Conservation (phyloP, 2,888 invertebrate species). For the Colostygia pectinataria region DNA sequence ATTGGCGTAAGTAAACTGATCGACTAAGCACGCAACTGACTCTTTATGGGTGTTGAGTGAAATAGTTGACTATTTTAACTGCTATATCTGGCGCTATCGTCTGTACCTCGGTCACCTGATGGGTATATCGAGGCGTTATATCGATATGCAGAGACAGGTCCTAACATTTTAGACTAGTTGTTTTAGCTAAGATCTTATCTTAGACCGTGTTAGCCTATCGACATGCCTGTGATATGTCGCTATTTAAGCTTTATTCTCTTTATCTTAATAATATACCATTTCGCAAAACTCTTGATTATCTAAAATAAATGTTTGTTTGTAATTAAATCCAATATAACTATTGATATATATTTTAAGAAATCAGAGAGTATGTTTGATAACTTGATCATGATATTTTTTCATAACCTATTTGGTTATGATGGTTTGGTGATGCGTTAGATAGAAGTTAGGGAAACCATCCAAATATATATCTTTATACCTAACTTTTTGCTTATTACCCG, state of each 20-base stretch:
- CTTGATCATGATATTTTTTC: no score
- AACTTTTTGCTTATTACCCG: no score
- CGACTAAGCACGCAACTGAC: conserved; percentile 52
- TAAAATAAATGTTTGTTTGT: no score
- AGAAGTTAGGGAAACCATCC: no score
- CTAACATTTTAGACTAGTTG: conserved; percentile 35
- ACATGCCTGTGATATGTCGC: conserved; percentile 30
- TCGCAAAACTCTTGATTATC: conserved; percentile 27
- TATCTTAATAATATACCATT: conserved; percentile 36
- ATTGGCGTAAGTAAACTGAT: conserved; percentile 49
- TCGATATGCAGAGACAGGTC: conserved; percentile 10
- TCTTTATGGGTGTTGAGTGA: conserved; percentile 31
- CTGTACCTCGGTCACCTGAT: conserved; percentile 26
- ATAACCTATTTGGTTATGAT: no score
- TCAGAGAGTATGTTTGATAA: no score
- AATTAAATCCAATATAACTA: no score
- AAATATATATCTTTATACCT: no score
- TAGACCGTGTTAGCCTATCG: conserved; percentile 34
- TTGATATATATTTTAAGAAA: no score
- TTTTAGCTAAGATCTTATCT: conserved; percentile 36
- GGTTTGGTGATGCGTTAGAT: no score
- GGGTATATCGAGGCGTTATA: no score
- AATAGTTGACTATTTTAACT: conserved; percentile 46
- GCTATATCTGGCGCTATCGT: conserved; percentile 44
- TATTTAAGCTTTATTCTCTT: conserved; percentile 32